These are phyloP conservation scores for Xylophagus ater DNA, from an alignment of 2,888 invertebrate genomes.

Conservation along the genomic window DNA sequence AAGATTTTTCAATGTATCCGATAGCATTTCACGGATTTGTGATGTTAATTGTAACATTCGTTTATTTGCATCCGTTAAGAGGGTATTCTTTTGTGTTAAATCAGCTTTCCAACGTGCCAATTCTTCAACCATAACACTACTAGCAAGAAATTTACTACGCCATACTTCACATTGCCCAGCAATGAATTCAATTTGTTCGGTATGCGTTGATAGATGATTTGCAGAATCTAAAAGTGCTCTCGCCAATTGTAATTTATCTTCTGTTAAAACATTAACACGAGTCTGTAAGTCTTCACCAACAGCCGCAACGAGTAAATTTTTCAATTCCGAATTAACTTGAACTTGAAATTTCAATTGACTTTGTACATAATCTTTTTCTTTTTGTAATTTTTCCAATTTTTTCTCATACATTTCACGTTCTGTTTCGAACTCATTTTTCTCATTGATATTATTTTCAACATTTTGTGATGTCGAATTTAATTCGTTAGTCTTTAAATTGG, in stretches of 20 bases:
- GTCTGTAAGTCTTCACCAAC: constrained; percentile 89
- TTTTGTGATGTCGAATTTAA: constrained; percentile 32
- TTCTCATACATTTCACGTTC: constrained; percentile 32
- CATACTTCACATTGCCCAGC: constrained; percentile 93
- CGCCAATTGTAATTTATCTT: constrained; percentile 83
- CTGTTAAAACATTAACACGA: constrained; percentile 78
- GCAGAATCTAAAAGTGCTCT: constrained; percentile 75
- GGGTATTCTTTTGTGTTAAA: constrained; percentile 47
- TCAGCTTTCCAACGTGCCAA: constrained; percentile 76
- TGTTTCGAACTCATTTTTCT: constrained; percentile 23
- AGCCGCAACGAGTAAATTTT: constrained; percentile 85
- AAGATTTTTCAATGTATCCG: constrained; percentile 35
- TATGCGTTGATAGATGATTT: constrained; percentile 74
- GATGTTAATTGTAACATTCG: constrained; percentile 30
- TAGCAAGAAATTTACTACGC: constrained; percentile 92
- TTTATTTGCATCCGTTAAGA: constrained; percentile 34
- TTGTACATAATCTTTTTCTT: constrained; percentile 60
- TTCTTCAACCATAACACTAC: constrained; percentile 89
- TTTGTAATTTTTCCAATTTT: constrained; percentile 50
- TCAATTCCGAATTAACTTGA: constrained; percentile 84
- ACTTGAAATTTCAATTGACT: constrained; percentile 78
- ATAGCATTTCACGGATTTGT: constrained; percentile 37
- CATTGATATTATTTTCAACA: constrained; percentile 19
- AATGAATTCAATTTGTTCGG: constrained; percentile 86
- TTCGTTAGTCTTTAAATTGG: constrained; percentile 53